Percentiles rank a stretch among this genome's conserved stretches.
Evolutionary conservation across 2,888 invertebrate species (phyloP).

Genomic region (Lamellibrachia columna): DNA sequence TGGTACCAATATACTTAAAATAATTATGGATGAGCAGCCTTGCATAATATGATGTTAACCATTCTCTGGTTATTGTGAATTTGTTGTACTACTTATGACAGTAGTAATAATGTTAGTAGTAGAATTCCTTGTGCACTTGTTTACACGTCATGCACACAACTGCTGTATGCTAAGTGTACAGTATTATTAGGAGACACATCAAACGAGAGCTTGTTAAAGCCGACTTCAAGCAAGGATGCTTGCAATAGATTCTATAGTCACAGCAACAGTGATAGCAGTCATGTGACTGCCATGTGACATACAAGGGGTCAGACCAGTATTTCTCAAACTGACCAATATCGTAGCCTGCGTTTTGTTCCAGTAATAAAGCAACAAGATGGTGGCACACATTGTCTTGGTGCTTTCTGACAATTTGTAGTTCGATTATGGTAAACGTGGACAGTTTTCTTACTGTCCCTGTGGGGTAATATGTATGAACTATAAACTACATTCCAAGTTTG

Average conservation of each 20-base stretch:
- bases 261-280: not conserved
- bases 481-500: not conserved
- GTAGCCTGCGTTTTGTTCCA: not conserved
- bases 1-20: not conserved
- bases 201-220: not conserved
- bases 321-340: not conserved
- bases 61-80: not conserved
- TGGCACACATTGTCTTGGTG: not conserved
- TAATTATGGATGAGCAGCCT: not conserved
- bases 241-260: not conserved
- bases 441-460: not conserved
- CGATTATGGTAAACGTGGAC: not conserved
- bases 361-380: not conserved
- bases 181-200: not conserved
- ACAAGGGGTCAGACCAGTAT: not conserved
- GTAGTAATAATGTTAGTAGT: not conserved
- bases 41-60: slow-evolving; percentile 7
- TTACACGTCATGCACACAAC: not conserved
- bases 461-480: not conserved
- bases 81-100: not conserved
- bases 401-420: not conserved
- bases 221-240: not conserved
- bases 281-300: not conserved
- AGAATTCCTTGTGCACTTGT: not conserved
- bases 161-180: not conserved